A percentile compares a stretch with the other conserved stretches of the same genome.
These are phyloP conservation scores for Carposina sasakii DNA, from an alignment of 1,140 invertebrate species.

Conservation along the genomic window DNA sequence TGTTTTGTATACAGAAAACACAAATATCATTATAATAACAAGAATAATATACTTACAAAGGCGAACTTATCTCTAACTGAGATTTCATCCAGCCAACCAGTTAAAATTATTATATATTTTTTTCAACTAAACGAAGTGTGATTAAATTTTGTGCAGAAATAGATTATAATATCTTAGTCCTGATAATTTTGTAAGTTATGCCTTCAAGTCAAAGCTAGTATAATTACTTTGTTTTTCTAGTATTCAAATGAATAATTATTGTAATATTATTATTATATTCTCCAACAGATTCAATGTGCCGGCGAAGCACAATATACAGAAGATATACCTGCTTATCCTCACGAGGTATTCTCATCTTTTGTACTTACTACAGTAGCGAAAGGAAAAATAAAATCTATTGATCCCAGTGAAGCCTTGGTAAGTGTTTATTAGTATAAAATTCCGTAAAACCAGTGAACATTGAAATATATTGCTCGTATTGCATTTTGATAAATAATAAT, in stretches of 20 bases:
- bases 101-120: background rate
- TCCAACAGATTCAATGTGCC: slow-evolving; percentile 42
- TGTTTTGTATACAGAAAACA: slow-evolving; percentile 1
- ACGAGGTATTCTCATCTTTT: slow-evolving; percentile 76
- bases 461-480: too few relatives aligned
- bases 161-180: too few relatives aligned
- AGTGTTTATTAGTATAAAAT: slow-evolving; percentile 16
- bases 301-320: slow-evolving; percentile 78
- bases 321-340: slow-evolving; percentile 69
- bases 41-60: background rate
- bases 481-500: too few relatives aligned
- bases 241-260: too few relatives aligned
- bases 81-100: background rate
- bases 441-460: too few relatives aligned
- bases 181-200: too few relatives aligned
- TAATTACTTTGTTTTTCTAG: too few relatives aligned
- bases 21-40: background rate
- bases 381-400: slow-evolving; percentile 65
- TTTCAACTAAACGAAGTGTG: too few relatives aligned
- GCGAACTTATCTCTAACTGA: background rate
- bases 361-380: slow-evolving; percentile 53
- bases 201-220: too few relatives aligned
- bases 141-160: too few relatives aligned
- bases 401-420: slow-evolving; percentile 75
- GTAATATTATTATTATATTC: background rate